A percentile compares a stretch with the other conserved stretches of the same genome.
These are phyloP conservation scores for Falco berigora DNA, from an alignment of 2,797 vertebrate species.

Conservation along the genomic window DNA sequence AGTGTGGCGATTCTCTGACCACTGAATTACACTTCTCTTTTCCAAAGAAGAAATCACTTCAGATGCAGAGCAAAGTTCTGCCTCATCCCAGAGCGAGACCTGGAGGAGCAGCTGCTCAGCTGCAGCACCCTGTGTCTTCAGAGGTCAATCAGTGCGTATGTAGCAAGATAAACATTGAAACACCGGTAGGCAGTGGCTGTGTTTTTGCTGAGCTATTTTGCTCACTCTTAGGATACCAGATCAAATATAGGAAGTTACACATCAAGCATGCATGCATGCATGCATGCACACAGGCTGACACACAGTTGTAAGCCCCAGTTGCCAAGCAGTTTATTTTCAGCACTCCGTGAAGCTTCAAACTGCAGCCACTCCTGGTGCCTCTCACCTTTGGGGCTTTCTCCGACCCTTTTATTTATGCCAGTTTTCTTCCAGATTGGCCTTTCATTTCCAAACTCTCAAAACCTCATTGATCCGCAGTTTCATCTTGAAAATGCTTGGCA, in stretches of 20 bases:
- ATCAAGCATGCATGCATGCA: background rate
- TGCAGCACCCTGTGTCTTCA: background rate
- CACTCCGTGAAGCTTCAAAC: background rate
- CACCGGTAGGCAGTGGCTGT: background rate
- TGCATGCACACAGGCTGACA: background rate
- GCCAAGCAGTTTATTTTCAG: background rate
- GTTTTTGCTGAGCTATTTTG: background rate
- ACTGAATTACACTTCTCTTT: constrained; percentile 22
- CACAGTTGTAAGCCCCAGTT: accelerated
- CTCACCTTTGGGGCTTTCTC: background rate
- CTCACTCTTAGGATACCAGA: background rate
- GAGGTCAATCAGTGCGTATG: background rate
- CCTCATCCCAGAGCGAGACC: background rate
- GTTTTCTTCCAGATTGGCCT: background rate
- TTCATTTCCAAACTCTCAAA: background rate
- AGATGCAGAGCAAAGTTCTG: background rate
- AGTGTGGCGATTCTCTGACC: background rate
- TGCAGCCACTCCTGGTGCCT: background rate
- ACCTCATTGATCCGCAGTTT: background rate
- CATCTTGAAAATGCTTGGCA: background rate
- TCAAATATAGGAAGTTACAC: background rate
- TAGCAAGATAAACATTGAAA: background rate
- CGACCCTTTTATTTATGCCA: background rate
- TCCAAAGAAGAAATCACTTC: background rate
- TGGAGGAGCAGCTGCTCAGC: background rate